These are phyloP conservation scores for Caenorhabditis macrosperma DNA, from an alignment of 2,888 invertebrate species.

Conservation along the genomic window DNA sequence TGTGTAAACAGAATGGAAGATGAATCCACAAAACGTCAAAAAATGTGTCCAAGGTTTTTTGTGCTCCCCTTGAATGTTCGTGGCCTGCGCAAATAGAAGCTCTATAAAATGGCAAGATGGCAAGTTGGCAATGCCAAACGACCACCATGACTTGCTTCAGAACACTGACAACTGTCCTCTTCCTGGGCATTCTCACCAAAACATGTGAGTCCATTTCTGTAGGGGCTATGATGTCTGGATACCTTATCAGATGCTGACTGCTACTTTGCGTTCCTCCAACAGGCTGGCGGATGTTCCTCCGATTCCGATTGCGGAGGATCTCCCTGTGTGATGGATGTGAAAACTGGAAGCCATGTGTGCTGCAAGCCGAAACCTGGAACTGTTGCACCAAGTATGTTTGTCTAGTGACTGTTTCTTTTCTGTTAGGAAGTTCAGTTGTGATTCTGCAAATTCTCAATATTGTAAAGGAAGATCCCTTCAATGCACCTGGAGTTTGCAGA, in stretches of 20 bases:
- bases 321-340: slow-evolving; percentile 56
- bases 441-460: not conserved
- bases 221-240: not conserved
- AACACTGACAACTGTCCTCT: slow-evolving; percentile 11
- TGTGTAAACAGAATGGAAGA: slow-evolving; percentile 53
- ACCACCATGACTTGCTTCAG: slow-evolving; percentile 42
- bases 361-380: slow-evolving; percentile 58
- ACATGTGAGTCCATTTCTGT: slow-evolving; percentile 32
- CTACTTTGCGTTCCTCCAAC: slow-evolving; percentile 54
- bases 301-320: slow-evolving; percentile 52
- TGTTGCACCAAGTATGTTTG: slow-evolving; percentile 39
- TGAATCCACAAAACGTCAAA: slow-evolving; percentile 49
- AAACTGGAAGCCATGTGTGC: slow-evolving; percentile 37
- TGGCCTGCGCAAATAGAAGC: slow-evolving; percentile 55
- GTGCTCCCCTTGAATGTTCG: slow-evolving; percentile 49
- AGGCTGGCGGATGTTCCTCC: slow-evolving; percentile 31
- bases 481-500: no score
- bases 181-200: slow-evolving; percentile 10
- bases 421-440: not conserved
- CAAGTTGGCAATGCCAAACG: slow-evolving; percentile 43
- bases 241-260: slow-evolving; percentile 35
- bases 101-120: slow-evolving; percentile 46
- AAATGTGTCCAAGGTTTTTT: slow-evolving; percentile 54
- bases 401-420: slow-evolving; percentile 6
- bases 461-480: no score